Evolutionary conservation across 2,113 vertebrate species (phyloP), one percentile per base, ranked within the genome.

Genomic region (Paratilapia polleni): DNA sequence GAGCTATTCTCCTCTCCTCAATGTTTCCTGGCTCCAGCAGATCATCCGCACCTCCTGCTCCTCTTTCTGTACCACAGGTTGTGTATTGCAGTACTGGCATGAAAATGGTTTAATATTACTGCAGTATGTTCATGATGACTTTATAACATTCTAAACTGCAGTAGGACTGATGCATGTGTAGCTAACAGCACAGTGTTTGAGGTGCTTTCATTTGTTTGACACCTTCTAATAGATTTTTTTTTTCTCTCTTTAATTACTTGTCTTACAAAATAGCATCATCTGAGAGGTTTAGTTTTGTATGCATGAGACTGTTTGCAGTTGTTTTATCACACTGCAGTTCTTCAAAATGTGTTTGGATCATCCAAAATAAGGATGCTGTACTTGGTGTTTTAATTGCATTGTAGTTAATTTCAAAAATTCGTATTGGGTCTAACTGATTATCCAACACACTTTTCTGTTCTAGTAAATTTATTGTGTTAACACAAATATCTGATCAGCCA

Each of bases 1-100:
- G 97, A 77, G 98, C 97, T 0, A 95, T 93, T 83, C 97, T 97
- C 82, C 97, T 99, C 49, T 97, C 96, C 76, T 96, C 96, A 89
- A 95, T 98, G 96, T 99, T 99, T 77, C 77, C 93, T 88, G 96
- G 95, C 74, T 94, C 93, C 74, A 82, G 75, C 87, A 95, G 95
- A 68, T 92, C 83, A 49, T 15, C 83, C 62, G 54, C 52, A 41
- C 52, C 80, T 85, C 24, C 83, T 62, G 58, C 56, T 57, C 34
- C 66, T 85, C 24, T 64, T 2, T 64, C 81, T 78, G 36, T 64
- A 3, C 60, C 78, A 2, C 84, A 93, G 93, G 89, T 94, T 70
- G 58, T 85, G 82, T 87, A 81, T 83, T 13, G 6, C 2, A 34
- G 24, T 75, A 13, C 47, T n/a, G n/a, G 49, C 47, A 31, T 75